Base-by-base conservation (phyloP, 2,888 invertebrate species). In the Geophilus truncorum region DNA sequence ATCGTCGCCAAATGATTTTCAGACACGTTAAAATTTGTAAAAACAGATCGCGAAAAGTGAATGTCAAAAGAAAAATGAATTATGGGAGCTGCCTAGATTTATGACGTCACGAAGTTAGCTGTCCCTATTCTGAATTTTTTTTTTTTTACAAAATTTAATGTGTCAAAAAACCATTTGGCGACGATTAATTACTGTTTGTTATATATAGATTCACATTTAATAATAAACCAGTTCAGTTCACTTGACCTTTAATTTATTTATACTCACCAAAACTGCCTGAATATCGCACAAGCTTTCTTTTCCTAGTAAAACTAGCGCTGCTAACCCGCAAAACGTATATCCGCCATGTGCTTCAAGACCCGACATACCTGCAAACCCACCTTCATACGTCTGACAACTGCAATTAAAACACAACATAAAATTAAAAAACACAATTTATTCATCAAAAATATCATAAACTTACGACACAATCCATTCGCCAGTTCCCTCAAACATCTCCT, bases 341-440 rank as follows among this genome's bases (percentile, higher is more conserved):
- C 99, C 99, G 1, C 99, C 99, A 89, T 99, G 99, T 6, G 99
- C 98, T 88, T 99, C 99, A 91, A 96, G 92, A 9, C 95, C 96
- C 0, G 96, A 96, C 83, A 90, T 93, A 0, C 97, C 98, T 51
- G 94, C 94, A 89, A 99, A 99, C 0, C 99, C 99, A 70, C 99
- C 99, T 88, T 99, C 99, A 89, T 98, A 99, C 0, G 97, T 97
- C 88, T 99, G 98, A 89, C 98, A 98, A 83, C 93, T 92, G 84
- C 84, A 62, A 18, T 3, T 1, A 45, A 28, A 34, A 28, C 15
- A 57, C 34, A 28, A 45, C 34, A 21, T 40, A 21, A 36, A 34
- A 36, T 36, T 12, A 3, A 40, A 3, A 30, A 36, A 34, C 30
- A 77, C 12, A 3, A 5, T 1, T 12, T 28, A 28, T 76, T 25